These are phyloP conservation scores for Tiphia femorata DNA, from an alignment of 2,888 invertebrate species.

Conservation along the genomic window DNA sequence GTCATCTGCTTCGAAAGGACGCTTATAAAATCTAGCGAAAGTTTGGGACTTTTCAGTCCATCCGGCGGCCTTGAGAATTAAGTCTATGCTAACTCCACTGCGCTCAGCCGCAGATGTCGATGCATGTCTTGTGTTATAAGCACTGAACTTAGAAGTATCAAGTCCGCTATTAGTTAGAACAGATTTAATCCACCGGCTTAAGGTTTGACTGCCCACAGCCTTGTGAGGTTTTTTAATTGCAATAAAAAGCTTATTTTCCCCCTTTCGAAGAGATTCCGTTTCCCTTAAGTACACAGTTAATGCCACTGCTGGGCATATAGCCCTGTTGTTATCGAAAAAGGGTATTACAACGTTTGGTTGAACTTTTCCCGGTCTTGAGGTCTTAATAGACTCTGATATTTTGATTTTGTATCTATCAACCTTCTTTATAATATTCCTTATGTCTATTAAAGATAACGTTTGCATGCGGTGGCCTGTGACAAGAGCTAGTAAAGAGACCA, in stretches of 20 bases:
- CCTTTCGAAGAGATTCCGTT: not conserved
- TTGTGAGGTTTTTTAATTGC: not conserved
- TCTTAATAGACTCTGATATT: not conserved
- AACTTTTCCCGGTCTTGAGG: not conserved
- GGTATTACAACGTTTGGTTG: not conserved
- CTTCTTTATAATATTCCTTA: not conserved
- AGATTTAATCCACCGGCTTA: constrained; percentile 1
- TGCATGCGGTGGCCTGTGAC: constrained; percentile 1
- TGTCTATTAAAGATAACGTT: not conserved
- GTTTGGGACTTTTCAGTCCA: not conserved
- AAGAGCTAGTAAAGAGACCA: not conserved
- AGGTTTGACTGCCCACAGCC: not conserved
- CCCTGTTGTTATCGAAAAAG: not conserved
- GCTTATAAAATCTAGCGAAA: not conserved
- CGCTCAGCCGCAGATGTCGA: not conserved
- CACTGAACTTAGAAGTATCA: not conserved
- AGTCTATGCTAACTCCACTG: not conserved
- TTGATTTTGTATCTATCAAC: not conserved
- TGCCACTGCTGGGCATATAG: not conserved
- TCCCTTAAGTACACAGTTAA: not conserved
- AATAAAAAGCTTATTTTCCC: not conserved
- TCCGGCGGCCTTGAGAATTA: not conserved
- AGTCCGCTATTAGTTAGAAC: not conserved
- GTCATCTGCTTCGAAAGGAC: not conserved
- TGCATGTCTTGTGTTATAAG: not conserved